Evolutionary conservation across 1,140 invertebrate species (phyloP), one percentile per base, ranked within the genome.

Genomic region (Portunus trituberculatus): DNA sequence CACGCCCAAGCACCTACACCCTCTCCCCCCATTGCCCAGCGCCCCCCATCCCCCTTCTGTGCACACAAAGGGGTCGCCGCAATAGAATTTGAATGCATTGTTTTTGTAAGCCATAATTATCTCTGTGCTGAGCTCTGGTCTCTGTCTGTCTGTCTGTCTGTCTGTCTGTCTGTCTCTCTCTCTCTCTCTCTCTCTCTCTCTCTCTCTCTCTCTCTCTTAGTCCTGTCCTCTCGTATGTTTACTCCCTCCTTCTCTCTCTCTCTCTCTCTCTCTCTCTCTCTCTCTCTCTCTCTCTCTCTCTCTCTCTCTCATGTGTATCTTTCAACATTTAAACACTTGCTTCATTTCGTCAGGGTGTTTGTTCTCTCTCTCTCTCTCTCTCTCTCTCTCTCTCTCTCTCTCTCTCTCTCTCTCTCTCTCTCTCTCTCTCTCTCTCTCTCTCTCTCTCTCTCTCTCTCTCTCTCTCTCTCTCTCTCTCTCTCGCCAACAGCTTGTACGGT

Each of bases 51-150:
- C 3, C 0, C 89, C 39, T 14, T 52, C 1, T n/a, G 4, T 12
- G 52, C 25, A 39, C n/a, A 93, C 91, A 93, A 93, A 83, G 45
- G 59, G 82, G 67, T 3, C 32, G 16, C 91, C 91, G 83, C 91
- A 93, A 93, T 93, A 84, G 76, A 93, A 93, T 76, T 31, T 20
- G 76, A 20, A 84, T 59, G 46, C 91, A 93, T 93, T 93, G 91
- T 93, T 93, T 93, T 93, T 76, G 10, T 84, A 39, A 84, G 76
- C 20, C 91, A n/a, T 93, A 93, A 93, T 93, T 93, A 93, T 93
- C 31, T 32, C 76, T 4, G 28, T 12, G 76, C 29, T 32, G 82
- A 84, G 32, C 84, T 48, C 91, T 46, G 67, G 76, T 39, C 16
- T 32, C 31, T 87, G 8, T 7, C 84, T 32, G 16, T n/a, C 82